phyloP scores from a whole-genome alignment of 2,113 vertebrate genomes.

The Ctenodactylus gundi region DNA sequence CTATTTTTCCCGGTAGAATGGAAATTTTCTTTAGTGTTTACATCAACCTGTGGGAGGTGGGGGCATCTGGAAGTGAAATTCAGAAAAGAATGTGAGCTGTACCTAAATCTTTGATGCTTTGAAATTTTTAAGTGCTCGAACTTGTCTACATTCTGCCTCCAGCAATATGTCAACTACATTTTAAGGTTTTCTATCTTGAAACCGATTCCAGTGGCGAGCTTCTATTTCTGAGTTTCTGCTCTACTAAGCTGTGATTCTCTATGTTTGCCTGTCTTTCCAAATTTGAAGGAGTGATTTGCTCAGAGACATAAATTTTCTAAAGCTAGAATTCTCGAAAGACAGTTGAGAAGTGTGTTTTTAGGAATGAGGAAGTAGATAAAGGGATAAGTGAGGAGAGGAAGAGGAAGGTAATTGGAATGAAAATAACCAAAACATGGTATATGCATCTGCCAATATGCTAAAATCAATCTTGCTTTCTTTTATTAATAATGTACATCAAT shows the following conservation, averaged over 20 bases:
- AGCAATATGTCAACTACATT: neutral
- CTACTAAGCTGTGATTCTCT: neutral
- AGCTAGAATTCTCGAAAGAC: no score
- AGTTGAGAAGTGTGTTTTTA: no score
- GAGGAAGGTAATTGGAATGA: no score
- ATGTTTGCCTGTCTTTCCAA: neutral
- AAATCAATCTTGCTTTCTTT: no score
- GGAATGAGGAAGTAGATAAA: no score
- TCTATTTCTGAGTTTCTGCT: neutral
- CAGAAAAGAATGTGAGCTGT: neutral
- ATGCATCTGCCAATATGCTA: no score
- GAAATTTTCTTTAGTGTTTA: neutral
- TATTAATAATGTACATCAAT: no score
- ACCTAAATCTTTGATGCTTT: neutral
- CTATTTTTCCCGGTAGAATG: neutral
- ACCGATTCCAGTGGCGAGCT: neutral
- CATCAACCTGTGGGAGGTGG: neutral
- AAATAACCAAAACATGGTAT: no score
- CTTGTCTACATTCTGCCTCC: neutral
- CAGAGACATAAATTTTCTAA: neutral
- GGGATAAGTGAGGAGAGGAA: no score
- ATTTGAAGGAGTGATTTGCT: no score
- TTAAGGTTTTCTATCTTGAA: neutral
- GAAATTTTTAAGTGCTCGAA: neutral
- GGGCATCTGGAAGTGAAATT: neutral